Conservation (phyloP, 1,140 invertebrate genomes). For the Drosophila bifasciata region DNA sequence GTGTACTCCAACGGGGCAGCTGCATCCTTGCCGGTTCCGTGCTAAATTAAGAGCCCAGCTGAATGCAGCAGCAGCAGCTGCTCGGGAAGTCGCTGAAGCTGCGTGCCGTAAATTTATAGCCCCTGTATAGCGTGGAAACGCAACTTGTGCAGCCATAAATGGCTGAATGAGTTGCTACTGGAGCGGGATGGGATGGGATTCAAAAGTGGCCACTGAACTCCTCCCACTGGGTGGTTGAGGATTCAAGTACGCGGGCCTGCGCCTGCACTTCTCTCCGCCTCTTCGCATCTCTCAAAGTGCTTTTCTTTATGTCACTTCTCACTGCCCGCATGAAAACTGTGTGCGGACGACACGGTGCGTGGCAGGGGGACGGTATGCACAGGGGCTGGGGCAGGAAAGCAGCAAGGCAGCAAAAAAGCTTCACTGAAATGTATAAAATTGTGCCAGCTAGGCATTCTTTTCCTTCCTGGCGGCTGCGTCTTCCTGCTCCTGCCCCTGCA, state of each 20-base stretch:
- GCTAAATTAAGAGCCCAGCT: constrained; percentile 34
- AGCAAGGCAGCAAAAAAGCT: not conserved
- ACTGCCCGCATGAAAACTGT: constrained; percentile 38
- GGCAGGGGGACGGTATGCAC: not conserved
- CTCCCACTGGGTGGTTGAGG: not conserved
- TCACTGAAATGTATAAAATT: constrained; percentile 56
- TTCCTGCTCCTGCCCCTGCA: constrained; percentile 9
- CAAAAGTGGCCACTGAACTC: constrained; percentile 56
- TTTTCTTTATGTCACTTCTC: constrained; percentile 14
- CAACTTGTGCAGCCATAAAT: constrained; percentile 66
- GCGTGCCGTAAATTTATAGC: constrained; percentile 39
- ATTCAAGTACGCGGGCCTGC: constrained; percentile 56
- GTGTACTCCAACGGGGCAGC: not conserved
- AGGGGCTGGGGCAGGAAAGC: not conserved
- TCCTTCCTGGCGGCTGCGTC: not conserved
- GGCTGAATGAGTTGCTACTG: constrained; percentile 57
- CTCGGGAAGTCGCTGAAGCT: not conserved
- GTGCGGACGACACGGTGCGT: not conserved
- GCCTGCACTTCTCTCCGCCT: constrained; percentile 51
- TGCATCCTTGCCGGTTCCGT: constrained; percentile 11
- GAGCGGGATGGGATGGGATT: constrained; percentile 2
- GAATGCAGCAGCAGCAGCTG: constrained; percentile 11
- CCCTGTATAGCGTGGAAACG: constrained; percentile 28
- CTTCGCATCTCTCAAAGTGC: constrained; percentile 30
- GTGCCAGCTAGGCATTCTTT: constrained; percentile 65